Evolutionary conservation across 2,797 vertebrate genomes (phyloP).

Genomic region (Tapera naevia): DNA sequence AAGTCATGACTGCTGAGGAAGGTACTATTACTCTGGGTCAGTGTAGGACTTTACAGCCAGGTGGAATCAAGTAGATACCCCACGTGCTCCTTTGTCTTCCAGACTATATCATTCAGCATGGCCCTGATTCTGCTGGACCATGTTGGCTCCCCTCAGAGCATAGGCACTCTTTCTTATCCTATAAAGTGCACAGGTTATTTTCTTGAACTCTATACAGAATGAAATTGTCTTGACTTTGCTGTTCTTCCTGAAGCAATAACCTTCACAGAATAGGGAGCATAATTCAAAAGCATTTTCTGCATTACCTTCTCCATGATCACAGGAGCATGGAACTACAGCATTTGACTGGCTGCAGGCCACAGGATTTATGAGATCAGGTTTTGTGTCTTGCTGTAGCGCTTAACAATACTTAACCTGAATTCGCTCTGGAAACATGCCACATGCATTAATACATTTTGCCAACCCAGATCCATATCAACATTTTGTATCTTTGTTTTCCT

Average conservation of each 20-base stretch:
- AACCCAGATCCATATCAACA: neutral
- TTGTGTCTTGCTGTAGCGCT: neutral
- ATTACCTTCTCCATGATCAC: neutral
- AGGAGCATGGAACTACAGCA: neutral
- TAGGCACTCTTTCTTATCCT: neutral
- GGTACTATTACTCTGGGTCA: neutral
- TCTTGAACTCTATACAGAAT: neutral
- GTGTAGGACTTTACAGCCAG: neutral
- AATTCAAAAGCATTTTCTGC: neutral
- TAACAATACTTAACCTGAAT: constrained; percentile 1
- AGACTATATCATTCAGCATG: neutral
- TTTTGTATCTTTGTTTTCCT: neutral
- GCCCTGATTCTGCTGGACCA: neutral
- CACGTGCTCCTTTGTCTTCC: neutral
- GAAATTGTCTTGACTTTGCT: neutral
- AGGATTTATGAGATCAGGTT: neutral
- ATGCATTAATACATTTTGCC: neutral
- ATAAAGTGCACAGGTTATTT: neutral
- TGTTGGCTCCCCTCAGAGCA: neutral
- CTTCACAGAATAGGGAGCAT: rapidly evolving
- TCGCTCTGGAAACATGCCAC: neutral
- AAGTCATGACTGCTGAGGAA: neutral
- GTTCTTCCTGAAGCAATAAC: neutral
- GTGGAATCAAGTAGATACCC: neutral
- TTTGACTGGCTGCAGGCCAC: neutral